Base-by-base conservation (phyloP, 2,888 invertebrate genomes). In the Tetranychus piercei region DNA sequence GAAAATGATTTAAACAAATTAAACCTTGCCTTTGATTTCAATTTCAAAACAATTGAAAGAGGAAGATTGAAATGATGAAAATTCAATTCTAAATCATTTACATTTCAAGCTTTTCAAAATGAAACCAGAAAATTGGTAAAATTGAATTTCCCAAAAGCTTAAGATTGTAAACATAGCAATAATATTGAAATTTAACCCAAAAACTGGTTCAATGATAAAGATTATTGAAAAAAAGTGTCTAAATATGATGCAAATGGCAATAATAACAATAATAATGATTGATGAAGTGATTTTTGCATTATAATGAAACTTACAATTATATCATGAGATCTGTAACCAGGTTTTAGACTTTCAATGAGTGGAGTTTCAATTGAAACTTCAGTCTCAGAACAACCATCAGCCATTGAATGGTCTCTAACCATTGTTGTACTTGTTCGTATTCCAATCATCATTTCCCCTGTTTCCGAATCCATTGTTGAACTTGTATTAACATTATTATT, bases 371-470 rank as follows among this genome's bases (percentile, higher is more conserved):
- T 72, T 44, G 75, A 72, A 20, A 75, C 73, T 45, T 75, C 75
- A 23, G 75, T 72, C 44, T 75, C 75, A 6, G 75, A 75, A 65
- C 75, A 75, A 22, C 75, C 75, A 72, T 75, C 75, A 72, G 75
- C 72, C 9, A 75, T 20, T 11, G 55, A 44, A 15, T 23, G 44
- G n/a, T 44, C 44, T 72, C 72, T 22, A 72, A n/a, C n/a, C 65
- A 34, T 34, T 34, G 34, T 34, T 34, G 34, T 34, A 34, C 34
- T n/a, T 69, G 69, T 20, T 69, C 69, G 9, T 6, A 11, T 20
- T n/a, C 11, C n/a, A 9, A 23, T 23, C 22, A 23, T 23, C 22
- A 69, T 69, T 11, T 69, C 55, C 55, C 55, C 55, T 55, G 55
- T 55, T 55, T 55, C 55, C 55, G 55, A 15, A 15, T 55, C 55